Conservation (phyloP, 2,797 vertebrate species). For the Gouania willdenowi region DNA sequence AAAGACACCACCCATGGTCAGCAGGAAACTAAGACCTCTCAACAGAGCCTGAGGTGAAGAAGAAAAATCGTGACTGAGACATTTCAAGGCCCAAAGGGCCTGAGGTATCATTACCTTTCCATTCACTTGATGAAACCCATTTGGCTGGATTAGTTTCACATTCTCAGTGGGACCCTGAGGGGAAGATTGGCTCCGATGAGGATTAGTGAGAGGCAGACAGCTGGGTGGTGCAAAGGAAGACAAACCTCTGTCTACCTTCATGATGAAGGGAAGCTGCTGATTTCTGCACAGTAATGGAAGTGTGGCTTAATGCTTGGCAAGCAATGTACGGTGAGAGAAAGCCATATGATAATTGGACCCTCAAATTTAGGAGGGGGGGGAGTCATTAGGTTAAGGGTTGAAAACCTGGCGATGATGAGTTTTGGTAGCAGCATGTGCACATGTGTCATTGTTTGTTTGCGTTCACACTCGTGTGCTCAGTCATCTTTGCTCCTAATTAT, state of each 20-base stretch:
- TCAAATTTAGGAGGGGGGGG: slow-evolving; percentile 46
- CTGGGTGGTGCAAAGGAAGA: slow-evolving; percentile 23
- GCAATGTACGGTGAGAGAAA: slow-evolving; percentile 17
- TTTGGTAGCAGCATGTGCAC: slow-evolving; percentile 16
- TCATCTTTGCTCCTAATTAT: slow-evolving; percentile 66
- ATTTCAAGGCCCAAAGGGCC: slow-evolving; percentile 37
- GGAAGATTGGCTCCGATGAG: slow-evolving; percentile 38
- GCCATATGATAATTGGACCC: slow-evolving; percentile 42
- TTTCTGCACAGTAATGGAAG: slow-evolving; percentile 41
- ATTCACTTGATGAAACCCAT: slow-evolving; percentile 63
- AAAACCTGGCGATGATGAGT: slow-evolving; percentile 55
- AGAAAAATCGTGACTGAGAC: slow-evolving; percentile 34
- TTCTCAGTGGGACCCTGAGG: slow-evolving; percentile 43
- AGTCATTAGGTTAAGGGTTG: slow-evolving; percentile 48
- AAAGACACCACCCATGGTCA: slow-evolving; percentile 23
- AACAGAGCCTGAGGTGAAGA: slow-evolving; percentile 6
- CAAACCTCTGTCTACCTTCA: slow-evolving; percentile 10
- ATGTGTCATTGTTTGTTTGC: slow-evolving; percentile 29
- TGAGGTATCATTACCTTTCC: slow-evolving; percentile 58
- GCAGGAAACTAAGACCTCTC: slow-evolving; percentile 35
- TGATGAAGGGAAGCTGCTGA: slow-evolving; percentile 17
- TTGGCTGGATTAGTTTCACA: slow-evolving; percentile 65
- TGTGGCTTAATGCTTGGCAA: slow-evolving; percentile 15
- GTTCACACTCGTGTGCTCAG: slow-evolving; percentile 57
- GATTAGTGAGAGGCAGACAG: slow-evolving; percentile 26